Evolutionary conservation across 2,888 invertebrate species (phyloP).

Genomic region (Mesopsocus fuscifrons): DNA sequence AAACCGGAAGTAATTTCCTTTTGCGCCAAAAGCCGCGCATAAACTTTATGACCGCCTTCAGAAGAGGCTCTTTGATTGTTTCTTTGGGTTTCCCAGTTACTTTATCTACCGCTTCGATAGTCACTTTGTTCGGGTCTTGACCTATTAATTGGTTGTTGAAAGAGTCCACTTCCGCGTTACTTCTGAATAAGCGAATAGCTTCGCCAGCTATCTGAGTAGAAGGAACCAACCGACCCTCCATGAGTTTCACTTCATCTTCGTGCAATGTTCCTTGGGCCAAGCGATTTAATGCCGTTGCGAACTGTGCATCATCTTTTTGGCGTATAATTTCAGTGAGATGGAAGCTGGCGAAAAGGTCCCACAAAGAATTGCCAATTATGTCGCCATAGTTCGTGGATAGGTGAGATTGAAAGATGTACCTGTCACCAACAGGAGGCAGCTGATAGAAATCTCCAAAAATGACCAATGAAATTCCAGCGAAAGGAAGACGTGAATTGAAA

Average conservation of each 20-base stretch:
- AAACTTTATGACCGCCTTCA: no score
- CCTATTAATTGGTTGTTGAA: background rate
- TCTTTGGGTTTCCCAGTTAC: background rate
- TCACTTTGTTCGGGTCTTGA: background rate
- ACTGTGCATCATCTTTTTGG: background rate
- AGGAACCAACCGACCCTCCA: background rate
- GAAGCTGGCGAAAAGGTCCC: background rate
- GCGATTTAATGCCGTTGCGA: background rate
- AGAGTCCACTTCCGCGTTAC: background rate
- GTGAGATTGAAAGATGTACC: background rate
- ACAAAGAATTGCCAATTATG: background rate
- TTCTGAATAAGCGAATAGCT: background rate
- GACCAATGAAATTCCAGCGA: constrained; percentile 14
- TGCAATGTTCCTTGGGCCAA: background rate
- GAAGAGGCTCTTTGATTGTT: background rate
- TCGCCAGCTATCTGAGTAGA: background rate
- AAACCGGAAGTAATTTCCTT: no score
- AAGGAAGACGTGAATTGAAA: constrained; percentile 7
- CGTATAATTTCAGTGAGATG: background rate
- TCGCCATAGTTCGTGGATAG: background rate
- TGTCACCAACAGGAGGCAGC: constrained; percentile 16
- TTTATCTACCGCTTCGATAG: background rate
- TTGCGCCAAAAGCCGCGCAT: no score
- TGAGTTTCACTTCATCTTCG: background rate
- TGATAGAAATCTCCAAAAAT: constrained; percentile 17